A percentile compares a stretch with the other conserved stretches of the same genome.
phyloP scores from a whole-genome alignment of 2,888 invertebrate genomes.

The Bursaphelenchus okinawaensis region DNA sequence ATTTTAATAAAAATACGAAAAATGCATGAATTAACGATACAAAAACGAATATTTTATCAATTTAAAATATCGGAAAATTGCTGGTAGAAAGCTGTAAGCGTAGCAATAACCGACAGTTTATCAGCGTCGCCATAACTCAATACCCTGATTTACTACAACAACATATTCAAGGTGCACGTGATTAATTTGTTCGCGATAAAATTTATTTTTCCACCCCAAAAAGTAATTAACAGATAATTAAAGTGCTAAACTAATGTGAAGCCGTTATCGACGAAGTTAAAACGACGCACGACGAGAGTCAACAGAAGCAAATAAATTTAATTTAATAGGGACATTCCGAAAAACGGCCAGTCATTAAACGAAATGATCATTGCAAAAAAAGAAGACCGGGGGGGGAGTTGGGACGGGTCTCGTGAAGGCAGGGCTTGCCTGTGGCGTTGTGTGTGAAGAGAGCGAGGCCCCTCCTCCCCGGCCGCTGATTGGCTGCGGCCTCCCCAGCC shows the following conservation, averaged over 20 bases:
- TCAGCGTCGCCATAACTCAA: too few relatives aligned
- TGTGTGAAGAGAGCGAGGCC: background rate
- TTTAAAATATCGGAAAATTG: too few relatives aligned
- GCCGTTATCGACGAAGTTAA: background rate
- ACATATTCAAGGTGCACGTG: too few relatives aligned
- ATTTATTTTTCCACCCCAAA: background rate
- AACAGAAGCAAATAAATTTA: constrained; percentile 13
- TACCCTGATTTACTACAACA: too few relatives aligned
- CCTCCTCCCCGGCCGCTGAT: background rate
- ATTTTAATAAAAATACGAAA: too few relatives aligned
- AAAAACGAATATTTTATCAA: too few relatives aligned
- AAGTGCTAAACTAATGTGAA: background rate
- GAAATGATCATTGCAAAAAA: background rate
- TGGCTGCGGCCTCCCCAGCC: background rate
- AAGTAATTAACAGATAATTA: background rate
- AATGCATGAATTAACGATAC: too few relatives aligned
- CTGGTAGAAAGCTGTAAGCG: too few relatives aligned
- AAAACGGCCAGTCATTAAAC: constrained; percentile 1
- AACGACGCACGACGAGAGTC: background rate
- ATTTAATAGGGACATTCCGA: constrained; percentile 13
- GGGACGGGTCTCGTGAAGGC: background rate
- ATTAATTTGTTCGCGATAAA: background rate
- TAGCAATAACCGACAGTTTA: too few relatives aligned
- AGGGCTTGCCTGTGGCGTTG: constrained; percentile 4
- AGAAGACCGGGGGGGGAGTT: too few relatives aligned